Evolutionary conservation across 1,140 invertebrate genomes (phyloP).

Genomic region (Rhynchophorus ferrugineus): DNA sequence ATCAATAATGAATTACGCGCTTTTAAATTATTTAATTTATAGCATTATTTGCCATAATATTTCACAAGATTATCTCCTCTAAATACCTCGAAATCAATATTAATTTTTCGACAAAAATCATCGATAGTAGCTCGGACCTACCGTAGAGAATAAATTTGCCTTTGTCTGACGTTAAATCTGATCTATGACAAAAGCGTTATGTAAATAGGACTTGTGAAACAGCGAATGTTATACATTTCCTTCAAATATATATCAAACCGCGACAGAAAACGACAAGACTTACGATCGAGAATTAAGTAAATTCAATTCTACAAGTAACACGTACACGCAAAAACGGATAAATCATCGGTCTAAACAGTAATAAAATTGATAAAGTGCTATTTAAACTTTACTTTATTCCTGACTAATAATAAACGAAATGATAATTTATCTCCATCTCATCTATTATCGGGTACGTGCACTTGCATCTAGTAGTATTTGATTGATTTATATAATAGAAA

Average conservation of each 20-base stretch:
- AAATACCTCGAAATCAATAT: conserved; percentile 1
- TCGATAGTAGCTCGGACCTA: too few species aligned
- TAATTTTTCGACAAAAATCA: background rate
- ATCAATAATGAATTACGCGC: too few species aligned
- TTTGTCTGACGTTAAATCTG: background rate
- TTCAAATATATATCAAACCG: too few species aligned
- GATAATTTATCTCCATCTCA: background rate
- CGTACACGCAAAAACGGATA: background rate
- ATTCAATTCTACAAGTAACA: background rate
- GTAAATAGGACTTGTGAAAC: too few species aligned
- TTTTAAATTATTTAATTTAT: too few species aligned
- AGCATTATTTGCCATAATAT: background rate
- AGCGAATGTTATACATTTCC: too few species aligned
- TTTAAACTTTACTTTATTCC: background rate
- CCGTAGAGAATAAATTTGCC: background rate
- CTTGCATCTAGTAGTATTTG: too few species aligned
- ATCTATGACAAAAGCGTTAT: background rate
- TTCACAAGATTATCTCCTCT: too few species aligned
- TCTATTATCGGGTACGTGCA: too few species aligned
- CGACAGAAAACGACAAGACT: background rate
- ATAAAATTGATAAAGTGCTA: background rate
- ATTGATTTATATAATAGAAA: background rate
- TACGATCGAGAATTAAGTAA: background rate
- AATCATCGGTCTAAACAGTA: background rate
- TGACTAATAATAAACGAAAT: background rate